These are phyloP conservation scores for Nycticebus coucang DNA, from an alignment of 2,113 vertebrate species.

Conservation along the genomic window DNA sequence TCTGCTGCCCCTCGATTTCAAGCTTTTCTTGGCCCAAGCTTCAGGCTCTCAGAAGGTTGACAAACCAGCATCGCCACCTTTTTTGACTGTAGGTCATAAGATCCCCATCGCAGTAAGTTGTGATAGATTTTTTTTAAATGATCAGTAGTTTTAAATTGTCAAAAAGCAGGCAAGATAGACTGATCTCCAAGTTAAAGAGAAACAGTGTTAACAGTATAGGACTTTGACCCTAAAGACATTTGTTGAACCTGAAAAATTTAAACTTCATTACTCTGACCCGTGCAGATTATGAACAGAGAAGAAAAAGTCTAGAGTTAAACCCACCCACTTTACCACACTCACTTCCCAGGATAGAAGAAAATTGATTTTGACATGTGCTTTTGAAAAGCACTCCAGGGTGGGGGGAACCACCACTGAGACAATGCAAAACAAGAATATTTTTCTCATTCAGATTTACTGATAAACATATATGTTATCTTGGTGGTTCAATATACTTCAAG, in stretches of 20 bases:
- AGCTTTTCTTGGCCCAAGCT: too few species aligned
- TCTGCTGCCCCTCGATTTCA: too few species aligned
- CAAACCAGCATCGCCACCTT: too few species aligned
- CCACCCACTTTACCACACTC: neutral
- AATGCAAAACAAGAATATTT: neutral
- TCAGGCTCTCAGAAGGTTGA: too few species aligned
- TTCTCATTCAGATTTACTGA: neutral
- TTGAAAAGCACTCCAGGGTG: neutral
- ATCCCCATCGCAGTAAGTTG: too few species aligned
- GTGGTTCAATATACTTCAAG: neutral
- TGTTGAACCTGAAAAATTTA: neutral
- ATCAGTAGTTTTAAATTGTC: neutral
- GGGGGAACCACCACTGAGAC: too few species aligned
- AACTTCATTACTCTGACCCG: neutral
- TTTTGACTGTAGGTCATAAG: too few species aligned
- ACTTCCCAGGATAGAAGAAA: neutral
- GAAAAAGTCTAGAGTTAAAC: neutral
- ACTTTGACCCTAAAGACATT: neutral
- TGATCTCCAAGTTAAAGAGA: neutral
- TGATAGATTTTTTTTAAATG: neutral
- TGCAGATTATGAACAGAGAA: neutral
- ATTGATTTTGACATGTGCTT: neutral
- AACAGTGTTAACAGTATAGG: neutral
- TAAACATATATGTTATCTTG: neutral
- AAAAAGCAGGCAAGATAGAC: neutral